phyloP scores from a whole-genome alignment of 2,113 vertebrate genomes.

The Malurus alboscapulatus region DNA sequence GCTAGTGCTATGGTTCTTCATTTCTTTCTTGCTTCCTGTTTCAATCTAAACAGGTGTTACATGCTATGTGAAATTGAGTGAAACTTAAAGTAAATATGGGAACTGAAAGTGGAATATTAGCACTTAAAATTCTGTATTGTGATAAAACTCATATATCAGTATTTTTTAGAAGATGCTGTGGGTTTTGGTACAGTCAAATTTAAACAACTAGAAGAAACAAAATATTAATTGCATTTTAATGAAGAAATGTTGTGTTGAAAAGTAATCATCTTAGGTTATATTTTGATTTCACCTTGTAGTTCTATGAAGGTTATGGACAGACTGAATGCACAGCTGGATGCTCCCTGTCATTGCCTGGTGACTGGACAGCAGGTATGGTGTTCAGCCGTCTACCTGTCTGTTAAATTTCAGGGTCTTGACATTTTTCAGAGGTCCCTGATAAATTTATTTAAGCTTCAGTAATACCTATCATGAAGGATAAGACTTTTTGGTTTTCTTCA shows the following conservation, averaged over 20 bases:
- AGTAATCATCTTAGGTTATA: background rate
- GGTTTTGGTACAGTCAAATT: background rate
- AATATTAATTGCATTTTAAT: background rate
- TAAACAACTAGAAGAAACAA: background rate
- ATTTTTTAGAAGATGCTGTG: background rate
- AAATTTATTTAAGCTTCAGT: background rate
- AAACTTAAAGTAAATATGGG: background rate
- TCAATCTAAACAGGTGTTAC: background rate
- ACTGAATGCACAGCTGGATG: slow-evolving; percentile 95
- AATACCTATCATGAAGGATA: background rate
- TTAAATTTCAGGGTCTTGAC: background rate
- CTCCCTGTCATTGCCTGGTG: slow-evolving; percentile 86
- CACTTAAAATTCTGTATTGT: background rate
- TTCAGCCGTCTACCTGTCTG: background rate
- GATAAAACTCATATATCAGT: background rate
- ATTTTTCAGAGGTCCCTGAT: background rate
- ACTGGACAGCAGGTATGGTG: slow-evolving; percentile 92
- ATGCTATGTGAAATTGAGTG: background rate
- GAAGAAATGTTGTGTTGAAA: background rate
- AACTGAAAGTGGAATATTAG: background rate
- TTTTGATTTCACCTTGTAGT: slow-evolving; percentile 72
- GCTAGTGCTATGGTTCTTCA: background rate
- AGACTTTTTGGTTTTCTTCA: background rate
- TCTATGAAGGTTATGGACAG: slow-evolving; percentile 98
- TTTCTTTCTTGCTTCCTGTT: background rate